phyloP scores from a whole-genome alignment of 2,888 invertebrate species.

The Xylocampa areola region DNA sequence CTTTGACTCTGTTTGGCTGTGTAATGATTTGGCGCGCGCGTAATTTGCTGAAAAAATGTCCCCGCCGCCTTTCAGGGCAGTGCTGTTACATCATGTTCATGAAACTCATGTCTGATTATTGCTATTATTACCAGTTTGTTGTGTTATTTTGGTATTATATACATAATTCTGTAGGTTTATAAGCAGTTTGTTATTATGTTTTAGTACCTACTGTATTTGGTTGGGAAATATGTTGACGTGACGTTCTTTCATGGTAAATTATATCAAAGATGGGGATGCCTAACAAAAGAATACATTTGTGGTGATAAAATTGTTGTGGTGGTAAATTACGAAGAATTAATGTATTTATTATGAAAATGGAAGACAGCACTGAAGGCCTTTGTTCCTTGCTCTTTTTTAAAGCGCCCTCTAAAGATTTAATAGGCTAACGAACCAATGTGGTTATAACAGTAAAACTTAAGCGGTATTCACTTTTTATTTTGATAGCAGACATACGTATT shows the following conservation, averaged over 20 bases:
- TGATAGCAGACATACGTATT: no score
- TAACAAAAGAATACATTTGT: background rate
- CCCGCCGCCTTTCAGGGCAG: constrained; percentile 68
- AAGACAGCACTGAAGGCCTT: no score
- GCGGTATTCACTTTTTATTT: no score
- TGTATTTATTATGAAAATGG: no score
- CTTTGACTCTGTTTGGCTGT: constrained; percentile 88
- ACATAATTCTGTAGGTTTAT: constrained; percentile 36
- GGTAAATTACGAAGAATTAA: background rate
- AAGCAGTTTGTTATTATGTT: constrained; percentile 46
- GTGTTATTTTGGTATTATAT: constrained; percentile 53
- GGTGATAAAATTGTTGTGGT: background rate
- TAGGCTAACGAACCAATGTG: no score
- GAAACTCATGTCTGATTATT: constrained; percentile 72
- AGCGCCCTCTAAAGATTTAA: no score
- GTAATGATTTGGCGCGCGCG: constrained; percentile 87
- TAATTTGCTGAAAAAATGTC: constrained; percentile 88
- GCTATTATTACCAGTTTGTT: constrained; percentile 69
- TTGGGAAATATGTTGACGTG: constrained; percentile 10
- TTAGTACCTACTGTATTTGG: constrained; percentile 29
- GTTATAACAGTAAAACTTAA: no score
- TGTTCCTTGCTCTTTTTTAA: no score
- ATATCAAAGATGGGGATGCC: background rate
- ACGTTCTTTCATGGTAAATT: constrained; percentile 8
- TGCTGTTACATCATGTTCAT: constrained; percentile 71